These are phyloP conservation scores for Uria aalge DNA, from an alignment of 2,113 vertebrate genomes.

Conservation along the genomic window DNA sequence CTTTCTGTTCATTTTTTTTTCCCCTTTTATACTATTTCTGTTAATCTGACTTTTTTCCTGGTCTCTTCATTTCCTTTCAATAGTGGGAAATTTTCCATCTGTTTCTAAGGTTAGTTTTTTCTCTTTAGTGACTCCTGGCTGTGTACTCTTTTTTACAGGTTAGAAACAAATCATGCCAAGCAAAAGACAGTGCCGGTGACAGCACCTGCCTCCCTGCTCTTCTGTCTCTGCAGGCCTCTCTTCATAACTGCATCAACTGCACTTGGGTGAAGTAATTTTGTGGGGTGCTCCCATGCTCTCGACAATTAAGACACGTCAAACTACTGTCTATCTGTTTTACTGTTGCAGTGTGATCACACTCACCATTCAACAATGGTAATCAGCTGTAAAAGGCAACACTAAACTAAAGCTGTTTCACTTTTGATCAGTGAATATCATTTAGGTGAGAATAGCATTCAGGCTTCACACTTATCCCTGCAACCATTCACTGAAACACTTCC, in stretches of 20 bases:
- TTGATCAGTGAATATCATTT: neutral
- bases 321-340: neutral
- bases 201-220: neutral
- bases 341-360: neutral
- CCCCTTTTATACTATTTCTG: neutral
- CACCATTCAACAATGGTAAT: neutral
- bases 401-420: neutral
- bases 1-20: neutral
- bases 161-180: neutral
- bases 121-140: neutral
- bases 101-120: neutral
- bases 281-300: neutral
- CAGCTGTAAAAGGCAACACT: neutral
- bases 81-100: neutral
- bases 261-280: neutral
- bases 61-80: neutral
- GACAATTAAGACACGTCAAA: neutral
- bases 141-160: neutral
- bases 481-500: neutral
- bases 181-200: neutral
- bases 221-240: neutral
- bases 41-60: neutral
- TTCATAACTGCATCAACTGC: neutral
- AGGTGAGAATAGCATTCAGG: neutral
- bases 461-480: neutral